These are phyloP conservation scores for Syrista parreyssii DNA, from an alignment of 2,888 invertebrate genomes.

Conservation along the genomic window DNA sequence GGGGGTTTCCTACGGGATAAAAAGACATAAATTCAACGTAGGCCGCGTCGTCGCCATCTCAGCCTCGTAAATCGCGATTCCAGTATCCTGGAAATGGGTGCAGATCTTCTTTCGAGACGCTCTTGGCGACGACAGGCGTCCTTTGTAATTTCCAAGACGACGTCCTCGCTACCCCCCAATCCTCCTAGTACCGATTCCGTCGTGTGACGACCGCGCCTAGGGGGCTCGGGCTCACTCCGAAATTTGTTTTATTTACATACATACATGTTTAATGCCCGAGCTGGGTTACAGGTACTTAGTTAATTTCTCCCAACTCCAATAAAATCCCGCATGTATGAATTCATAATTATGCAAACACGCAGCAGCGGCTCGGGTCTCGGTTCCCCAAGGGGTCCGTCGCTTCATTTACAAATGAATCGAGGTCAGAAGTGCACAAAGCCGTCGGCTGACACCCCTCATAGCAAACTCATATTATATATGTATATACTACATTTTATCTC, in stretches of 20 bases:
- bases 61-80: not conserved
- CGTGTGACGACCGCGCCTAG: not conserved
- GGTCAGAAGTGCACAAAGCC: slow-evolving; percentile 15
- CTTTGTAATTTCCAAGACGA: not conserved
- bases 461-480: not conserved
- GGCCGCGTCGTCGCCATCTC: not conserved
- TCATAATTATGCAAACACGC: slow-evolving; percentile 27
- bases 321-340: slow-evolving; percentile 26
- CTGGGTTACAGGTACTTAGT: slow-evolving; percentile 20
- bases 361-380: not conserved
- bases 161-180: too few species aligned
- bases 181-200: not conserved
- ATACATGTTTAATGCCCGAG: slow-evolving; percentile 2
- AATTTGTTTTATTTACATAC: slow-evolving; percentile 6
- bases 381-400: slow-evolving; percentile 8
- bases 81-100: not conserved
- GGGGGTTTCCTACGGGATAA: not conserved
- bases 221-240: not conserved
- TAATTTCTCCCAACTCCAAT: slow-evolving; percentile 21
- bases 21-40: not conserved
- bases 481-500: not conserved
- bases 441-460: not conserved
- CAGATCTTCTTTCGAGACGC: not conserved
- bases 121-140: not conserved
- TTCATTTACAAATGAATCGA: slow-evolving; percentile 19